Percentiles rank a stretch among this genome's conserved stretches.
Conservation (phyloP, 2,797 vertebrate genomes). For the Rhinogobio ventralis region DNA sequence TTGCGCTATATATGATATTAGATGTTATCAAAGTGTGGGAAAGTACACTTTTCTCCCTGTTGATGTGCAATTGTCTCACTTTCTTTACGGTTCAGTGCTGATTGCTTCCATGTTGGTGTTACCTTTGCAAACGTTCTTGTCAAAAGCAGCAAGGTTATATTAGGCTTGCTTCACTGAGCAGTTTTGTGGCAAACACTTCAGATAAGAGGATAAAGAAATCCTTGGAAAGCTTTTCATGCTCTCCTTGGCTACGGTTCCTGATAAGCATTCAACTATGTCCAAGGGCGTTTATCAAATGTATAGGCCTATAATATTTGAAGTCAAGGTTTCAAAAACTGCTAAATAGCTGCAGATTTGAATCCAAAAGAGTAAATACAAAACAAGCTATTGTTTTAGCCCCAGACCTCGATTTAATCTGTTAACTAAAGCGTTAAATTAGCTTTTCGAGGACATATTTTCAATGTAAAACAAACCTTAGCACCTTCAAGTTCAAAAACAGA, state of each 20-base stretch:
- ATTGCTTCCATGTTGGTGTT: slow-evolving; percentile 70
- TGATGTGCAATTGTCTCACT: slow-evolving; percentile 38
- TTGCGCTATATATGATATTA: neutral
- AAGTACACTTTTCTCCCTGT: slow-evolving; percentile 7
- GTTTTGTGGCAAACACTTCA: slow-evolving; percentile 24
- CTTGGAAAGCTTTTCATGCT: slow-evolving; percentile 11
- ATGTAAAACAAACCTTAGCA: neutral
- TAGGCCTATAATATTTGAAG: slow-evolving; percentile 13
- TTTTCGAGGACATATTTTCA: neutral
- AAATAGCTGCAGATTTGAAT: slow-evolving; percentile 22
- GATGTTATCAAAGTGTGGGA: slow-evolving; percentile 14
- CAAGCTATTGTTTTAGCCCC: slow-evolving; percentile 6
- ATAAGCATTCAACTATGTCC: slow-evolving; percentile 32
- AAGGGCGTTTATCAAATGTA: slow-evolving; percentile 10
- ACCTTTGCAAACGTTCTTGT: slow-evolving; percentile 52
- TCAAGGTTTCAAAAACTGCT: neutral
- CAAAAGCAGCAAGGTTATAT: slow-evolving; percentile 61
- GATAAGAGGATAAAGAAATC: slow-evolving; percentile 28
- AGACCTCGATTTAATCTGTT: neutral
- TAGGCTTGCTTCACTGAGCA: slow-evolving; percentile 67
- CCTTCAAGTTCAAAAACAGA: neutral
- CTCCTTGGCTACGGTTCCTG: neutral
- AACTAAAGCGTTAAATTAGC: neutral
- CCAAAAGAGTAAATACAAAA: slow-evolving; percentile 31
- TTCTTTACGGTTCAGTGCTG: slow-evolving; percentile 62